Conservation (phyloP, 1,140 invertebrate species). For the Drosophila kepulauana region DNA sequence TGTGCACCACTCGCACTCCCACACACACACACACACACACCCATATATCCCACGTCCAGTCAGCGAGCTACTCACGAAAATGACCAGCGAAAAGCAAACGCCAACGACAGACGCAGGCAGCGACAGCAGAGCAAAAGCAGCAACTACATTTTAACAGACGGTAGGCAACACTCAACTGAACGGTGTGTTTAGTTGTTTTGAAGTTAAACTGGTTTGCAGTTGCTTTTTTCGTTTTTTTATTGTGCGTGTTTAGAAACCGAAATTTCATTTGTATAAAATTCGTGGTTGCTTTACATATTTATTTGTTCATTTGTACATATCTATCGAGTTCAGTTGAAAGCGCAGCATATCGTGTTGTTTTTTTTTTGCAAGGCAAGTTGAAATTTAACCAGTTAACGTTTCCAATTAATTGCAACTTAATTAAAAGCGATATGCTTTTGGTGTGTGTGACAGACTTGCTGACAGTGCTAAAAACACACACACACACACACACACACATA, state of each 20-base stretch:
- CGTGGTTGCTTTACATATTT: slow-evolving; percentile 12
- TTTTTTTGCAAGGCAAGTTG: slow-evolving; percentile 29
- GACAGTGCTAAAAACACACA: neutral
- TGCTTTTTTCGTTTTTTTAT: slow-evolving; percentile 36
- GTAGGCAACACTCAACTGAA: slow-evolving; percentile 1
- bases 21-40: slow-evolving; percentile 2
- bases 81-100: slow-evolving; percentile 69
- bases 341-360: slow-evolving; percentile 32
- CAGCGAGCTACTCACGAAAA: slow-evolving; percentile 64
- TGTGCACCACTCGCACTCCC: slow-evolving; percentile 18
- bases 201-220: slow-evolving; percentile 82
- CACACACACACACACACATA: neutral
- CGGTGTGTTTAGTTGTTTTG: slow-evolving; percentile 75
- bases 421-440: slow-evolving; percentile 32
- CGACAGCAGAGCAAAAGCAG: slow-evolving; percentile 10
- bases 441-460: slow-evolving; percentile 17
- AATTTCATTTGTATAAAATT: slow-evolving; percentile 46
- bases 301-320: neutral
- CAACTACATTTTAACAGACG: slow-evolving; percentile 18
- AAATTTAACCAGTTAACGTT: slow-evolving; percentile 8
- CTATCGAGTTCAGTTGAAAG: neutral
- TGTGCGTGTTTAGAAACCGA: slow-evolving; percentile 66
- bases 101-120: slow-evolving; percentile 22
- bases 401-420: slow-evolving; percentile 49
- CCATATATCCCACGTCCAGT: slow-evolving; percentile 36